Base-by-base conservation (phyloP, 2,113 vertebrate species). In the Gallinago undulata region DNA sequence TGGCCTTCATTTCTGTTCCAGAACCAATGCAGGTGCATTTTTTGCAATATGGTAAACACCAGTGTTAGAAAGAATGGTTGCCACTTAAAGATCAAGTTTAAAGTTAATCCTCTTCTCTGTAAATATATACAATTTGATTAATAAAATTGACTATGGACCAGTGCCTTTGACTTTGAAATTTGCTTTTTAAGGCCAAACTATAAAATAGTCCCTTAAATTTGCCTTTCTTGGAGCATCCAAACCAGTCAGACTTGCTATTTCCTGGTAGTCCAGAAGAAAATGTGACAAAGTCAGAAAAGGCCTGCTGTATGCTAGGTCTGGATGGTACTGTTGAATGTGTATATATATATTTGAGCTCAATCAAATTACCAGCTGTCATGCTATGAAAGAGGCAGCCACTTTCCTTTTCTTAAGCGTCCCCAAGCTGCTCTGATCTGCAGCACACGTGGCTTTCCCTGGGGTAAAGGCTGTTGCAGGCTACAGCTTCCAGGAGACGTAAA, bases 111-210 rank as follows among this genome's bases (percentile, higher is more conserved):
- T 57, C 76, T 90, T 91, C 92, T 97, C 87, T 85, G 68, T 96
- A 97, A 97, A 96, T 93, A 96, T 53, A 96, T 94, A 97, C 95
- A 96, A 90, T 88, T 97, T 23, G 72, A 96, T 97, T 97, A 96
- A 96, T 94, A 80, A 50, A 93, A 68, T 83, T 92, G 89, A 90
- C 48, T 41, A 55, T 88, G 87, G 70, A 96, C 74, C 68, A 78
- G 51, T 95, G 81, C 45, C 84, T 97, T 96, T 91, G 86, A 95
- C 91, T 97, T 96, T 89, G 82, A 95, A 95, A 78, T 93, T 95
- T 76, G 63, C 50, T 77, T 97, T 97, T 93, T 85, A 74, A 90
- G 56, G 85, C 37, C 76, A 47, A 83, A 87, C 94, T 90, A 86
- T 97, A 94, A 95, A 97, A 90, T 59, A 92, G 62, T 78, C 76